Conservation (phyloP, 2,888 invertebrate species). For the Sphaerophoria rueppellii region DNA sequence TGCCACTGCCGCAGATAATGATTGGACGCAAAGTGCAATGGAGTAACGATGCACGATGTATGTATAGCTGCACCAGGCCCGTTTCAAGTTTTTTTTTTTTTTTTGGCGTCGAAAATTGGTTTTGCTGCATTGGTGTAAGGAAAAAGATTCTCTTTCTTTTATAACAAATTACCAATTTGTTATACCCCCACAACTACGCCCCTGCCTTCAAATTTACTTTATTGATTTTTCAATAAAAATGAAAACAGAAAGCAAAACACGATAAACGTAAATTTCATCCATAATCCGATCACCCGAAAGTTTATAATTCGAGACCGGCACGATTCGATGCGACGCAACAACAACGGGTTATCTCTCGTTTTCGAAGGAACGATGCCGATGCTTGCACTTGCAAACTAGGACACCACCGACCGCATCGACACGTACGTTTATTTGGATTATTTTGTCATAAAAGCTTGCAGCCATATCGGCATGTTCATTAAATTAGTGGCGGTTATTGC, state of each 20-base stretch:
- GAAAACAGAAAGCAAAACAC: constrained; percentile 33
- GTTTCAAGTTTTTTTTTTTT: neutral
- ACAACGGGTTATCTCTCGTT: constrained; percentile 29
- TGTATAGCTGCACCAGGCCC: constrained; percentile 18
- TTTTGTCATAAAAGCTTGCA: constrained; percentile 35
- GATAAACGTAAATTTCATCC: constrained; percentile 40
- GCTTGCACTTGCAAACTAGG: constrained; percentile 15
- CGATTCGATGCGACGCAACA: neutral
- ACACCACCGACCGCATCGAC: neutral
- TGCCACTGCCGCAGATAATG: constrained; percentile 39
- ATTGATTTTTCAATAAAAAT: constrained; percentile 7
- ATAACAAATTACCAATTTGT: neutral
- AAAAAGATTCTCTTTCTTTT: too few species aligned
- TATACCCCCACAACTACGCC: neutral
- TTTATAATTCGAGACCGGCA: too few species aligned
- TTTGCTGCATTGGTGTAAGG: too few species aligned
- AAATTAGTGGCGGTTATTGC: constrained; percentile 27
- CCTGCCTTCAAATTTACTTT: neutral
- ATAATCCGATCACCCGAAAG: constrained; percentile 23
- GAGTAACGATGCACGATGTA: constrained; percentile 24
- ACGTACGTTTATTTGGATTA: constrained; percentile 23
- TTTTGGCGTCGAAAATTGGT: too few species aligned
- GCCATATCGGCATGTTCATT: constrained; percentile 18
- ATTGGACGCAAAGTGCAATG: constrained; percentile 55
- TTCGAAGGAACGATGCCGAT: neutral